A percentile compares a stretch with the other conserved stretches of the same genome.
Evolutionary conservation across 1,140 invertebrate species (phyloP).

Genomic region (Dinoponera quadriceps): DNA sequence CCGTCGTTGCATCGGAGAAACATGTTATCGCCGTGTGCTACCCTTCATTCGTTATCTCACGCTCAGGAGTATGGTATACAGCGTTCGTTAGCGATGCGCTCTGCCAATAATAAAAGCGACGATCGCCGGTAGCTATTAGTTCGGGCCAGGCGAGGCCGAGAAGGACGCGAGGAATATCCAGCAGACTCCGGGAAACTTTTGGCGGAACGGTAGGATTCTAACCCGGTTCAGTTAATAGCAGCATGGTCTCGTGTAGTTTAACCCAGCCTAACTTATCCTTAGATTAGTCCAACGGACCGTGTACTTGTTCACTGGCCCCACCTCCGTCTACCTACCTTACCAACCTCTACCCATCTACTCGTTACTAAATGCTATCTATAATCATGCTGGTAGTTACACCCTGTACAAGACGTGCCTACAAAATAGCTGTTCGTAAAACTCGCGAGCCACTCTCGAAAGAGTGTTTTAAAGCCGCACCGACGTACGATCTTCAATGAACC

Average conservation of each 20-base stretch:
- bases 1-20: too few species aligned
- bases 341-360: slow-evolving; percentile 23
- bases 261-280: slow-evolving; percentile 75
- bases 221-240: slow-evolving; percentile 74
- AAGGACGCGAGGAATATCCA: slow-evolving; percentile 55
- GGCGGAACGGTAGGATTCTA: slow-evolving; percentile 68
- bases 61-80: neutral
- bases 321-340: neutral
- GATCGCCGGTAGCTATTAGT: slow-evolving; percentile 12
- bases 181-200: slow-evolving; percentile 69
- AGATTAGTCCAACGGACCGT: slow-evolving; percentile 77
- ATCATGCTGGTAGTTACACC: slow-evolving; percentile 65
- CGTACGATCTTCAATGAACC: too few species aligned
- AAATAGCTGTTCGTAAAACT: slow-evolving; percentile 43
- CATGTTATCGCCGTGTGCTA: too few species aligned
- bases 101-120: neutral
- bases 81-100: slow-evolving; percentile 6
- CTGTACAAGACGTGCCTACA: slow-evolving; percentile 46
- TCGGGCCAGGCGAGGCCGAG: slow-evolving; percentile 5
- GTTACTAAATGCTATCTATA: slow-evolving; percentile 67
- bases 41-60: neutral
- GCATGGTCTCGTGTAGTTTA: slow-evolving; percentile 74
- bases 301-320: slow-evolving; percentile 65
- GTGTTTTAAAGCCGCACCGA: neutral
- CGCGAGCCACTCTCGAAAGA: neutral